Base-by-base conservation (phyloP, 2,113 vertebrate genomes). In the Trinectes maculatus region DNA sequence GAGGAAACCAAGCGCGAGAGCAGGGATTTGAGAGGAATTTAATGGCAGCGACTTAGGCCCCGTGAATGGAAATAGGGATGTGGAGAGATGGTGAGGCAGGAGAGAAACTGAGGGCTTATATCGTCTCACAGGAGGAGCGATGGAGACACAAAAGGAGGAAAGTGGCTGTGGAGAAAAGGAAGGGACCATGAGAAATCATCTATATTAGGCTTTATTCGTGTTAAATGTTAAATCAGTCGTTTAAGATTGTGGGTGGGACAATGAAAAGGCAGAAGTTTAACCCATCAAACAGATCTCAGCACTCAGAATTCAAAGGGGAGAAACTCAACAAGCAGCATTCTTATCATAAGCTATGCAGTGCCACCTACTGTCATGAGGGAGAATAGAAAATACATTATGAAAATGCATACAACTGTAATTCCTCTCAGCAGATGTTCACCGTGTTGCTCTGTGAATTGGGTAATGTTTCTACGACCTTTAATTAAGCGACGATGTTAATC, bases 11-110 rank as follows among this genome's bases (percentile, higher is more conserved):
- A 89, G 79, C 55, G 81, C 66, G 69, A 87, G 84, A 86, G 74
- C 68, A 80, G 66, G 86, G 90, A 92, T 91, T 92, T 91, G 83
- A 67, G 80, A 88, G 82, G 91, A 91, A 89, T 90, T 90, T 88
- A 86, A 80, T 74, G 75, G 77, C 65, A 63, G 70, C 71, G 78
- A 80, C 78, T 87, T 60, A 74, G 63, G 67, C 48, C 57, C 79
- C 74, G 82, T 74, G 78, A 91, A 86, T 85, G 69, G 79, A 85
- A 81, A 89, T 79, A 61, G 58, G 84, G 83, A 82, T 74, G 71
- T 71, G 74, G 79, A 77, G 77, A 68, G 69, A 79, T 69, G 80
- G 58, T 61, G 48, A 78, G 42, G 62, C 51, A 71, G 71, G 68
- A 73, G 49, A 79, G 62, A 75, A 71, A 81, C 22, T 67, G 61